phyloP scores from a whole-genome alignment of 2,888 invertebrate genomes.

The Parascotia fuliginaria region DNA sequence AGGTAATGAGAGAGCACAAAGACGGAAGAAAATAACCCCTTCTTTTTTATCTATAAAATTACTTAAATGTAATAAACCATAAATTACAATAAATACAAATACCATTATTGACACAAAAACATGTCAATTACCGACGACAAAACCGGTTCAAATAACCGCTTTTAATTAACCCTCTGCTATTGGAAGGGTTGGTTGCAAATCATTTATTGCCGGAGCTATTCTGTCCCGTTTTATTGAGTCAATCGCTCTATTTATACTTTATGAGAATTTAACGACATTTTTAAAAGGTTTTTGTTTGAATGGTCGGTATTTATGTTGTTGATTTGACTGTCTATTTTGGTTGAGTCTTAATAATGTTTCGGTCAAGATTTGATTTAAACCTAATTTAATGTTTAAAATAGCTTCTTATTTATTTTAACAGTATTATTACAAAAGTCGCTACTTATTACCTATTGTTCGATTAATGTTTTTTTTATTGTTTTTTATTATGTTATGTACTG shows the following conservation, averaged over 20 bases:
- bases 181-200: constrained; percentile 21
- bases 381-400: too few species aligned
- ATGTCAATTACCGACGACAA: constrained; percentile 20
- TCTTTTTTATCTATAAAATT: too few species aligned
- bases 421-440: too few species aligned
- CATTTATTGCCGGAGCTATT: constrained; percentile 29
- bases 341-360: constrained; percentile 27
- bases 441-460: too few species aligned
- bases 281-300: constrained; percentile 36
- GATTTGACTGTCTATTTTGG: too few species aligned
- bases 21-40: too few species aligned
- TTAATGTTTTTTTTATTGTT: too few species aligned
- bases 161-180: constrained; percentile 33
- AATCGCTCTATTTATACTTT: constrained; percentile 24
- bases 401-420: too few species aligned
- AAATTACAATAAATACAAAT: neutral
- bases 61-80: neutral
- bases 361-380: too few species aligned
- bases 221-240: constrained; percentile 31
- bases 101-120: constrained; percentile 12
- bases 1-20: too few species aligned
- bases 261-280: constrained; percentile 37
- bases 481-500: too few species aligned
- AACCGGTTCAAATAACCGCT: constrained; percentile 14
- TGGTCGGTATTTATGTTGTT: constrained; percentile 30